These are phyloP conservation scores for Molorchus minor DNA, from an alignment of 2,888 invertebrate genomes.

Conservation along the genomic window DNA sequence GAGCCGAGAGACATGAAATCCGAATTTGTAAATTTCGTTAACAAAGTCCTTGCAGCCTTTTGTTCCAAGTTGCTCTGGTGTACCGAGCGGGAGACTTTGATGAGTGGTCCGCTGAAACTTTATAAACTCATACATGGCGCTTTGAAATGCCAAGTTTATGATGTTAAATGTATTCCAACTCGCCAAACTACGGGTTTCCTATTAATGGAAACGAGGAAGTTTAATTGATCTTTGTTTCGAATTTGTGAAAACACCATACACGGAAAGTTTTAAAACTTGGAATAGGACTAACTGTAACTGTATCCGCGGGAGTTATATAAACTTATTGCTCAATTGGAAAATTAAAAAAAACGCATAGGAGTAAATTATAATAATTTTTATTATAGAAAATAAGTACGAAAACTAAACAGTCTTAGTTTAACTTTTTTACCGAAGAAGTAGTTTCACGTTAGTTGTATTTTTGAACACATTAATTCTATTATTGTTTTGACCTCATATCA, in stretches of 20 bases:
- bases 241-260: slow-evolving; percentile 27
- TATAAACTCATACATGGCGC: slow-evolving; percentile 45
- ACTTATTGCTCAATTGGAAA: too few species aligned
- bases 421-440: too few species aligned
- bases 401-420: too few species aligned
- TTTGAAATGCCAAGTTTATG: slow-evolving; percentile 44
- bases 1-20: slow-evolving; percentile 13
- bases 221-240: slow-evolving; percentile 41
- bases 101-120: slow-evolving; percentile 50
- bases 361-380: too few species aligned
- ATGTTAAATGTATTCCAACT: slow-evolving; percentile 43
- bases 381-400: too few species aligned
- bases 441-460: too few species aligned
- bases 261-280: slow-evolving; percentile 17
- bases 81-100: slow-evolving; percentile 44
- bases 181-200: slow-evolving; percentile 40
- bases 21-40: slow-evolving; percentile 48
- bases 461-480: too few species aligned
- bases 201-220: slow-evolving; percentile 40
- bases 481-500: too few species aligned
- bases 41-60: slow-evolving; percentile 40
- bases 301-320: too few species aligned
- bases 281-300: background rate
- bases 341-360: too few species aligned
- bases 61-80: slow-evolving; percentile 38